Evolutionary conservation across 2,113 vertebrate genomes (phyloP).

Genomic region (Phycodurus eques): DNA sequence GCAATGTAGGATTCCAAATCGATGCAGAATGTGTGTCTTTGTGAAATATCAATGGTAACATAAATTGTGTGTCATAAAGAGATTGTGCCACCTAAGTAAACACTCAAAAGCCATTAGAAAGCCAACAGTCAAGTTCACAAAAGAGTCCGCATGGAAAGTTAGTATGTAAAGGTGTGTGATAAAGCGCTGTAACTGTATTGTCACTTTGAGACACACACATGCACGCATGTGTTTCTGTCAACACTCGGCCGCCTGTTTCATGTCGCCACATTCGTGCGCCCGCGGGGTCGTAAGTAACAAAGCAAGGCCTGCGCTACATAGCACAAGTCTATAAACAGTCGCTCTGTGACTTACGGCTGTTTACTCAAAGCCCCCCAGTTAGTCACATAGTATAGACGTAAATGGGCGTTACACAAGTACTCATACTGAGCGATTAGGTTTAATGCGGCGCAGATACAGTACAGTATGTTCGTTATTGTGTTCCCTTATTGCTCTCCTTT

Average conservation of each 20-base stretch:
- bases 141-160: constrained; percentile 39
- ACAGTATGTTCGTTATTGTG: background rate
- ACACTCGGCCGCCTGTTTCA: constrained; percentile 58
- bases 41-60: constrained; percentile 51
- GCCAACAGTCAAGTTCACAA: constrained; percentile 56
- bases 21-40: constrained; percentile 17
- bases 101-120: constrained; percentile 38
- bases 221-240: constrained; percentile 29
- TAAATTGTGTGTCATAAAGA: constrained; percentile 30
- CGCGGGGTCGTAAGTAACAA: constrained; percentile 63
- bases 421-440: constrained; percentile 25
- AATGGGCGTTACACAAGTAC: constrained; percentile 49
- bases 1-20: constrained; percentile 44
- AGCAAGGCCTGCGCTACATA: constrained; percentile 63
- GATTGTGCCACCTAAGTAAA: constrained; percentile 34
- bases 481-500: background rate
- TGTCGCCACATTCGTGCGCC: constrained; percentile 46
- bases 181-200: constrained; percentile 43
- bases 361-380: constrained; percentile 49
- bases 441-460: background rate
- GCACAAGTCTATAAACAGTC: constrained; percentile 65
- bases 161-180: constrained; percentile 49
- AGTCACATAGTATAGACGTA: constrained; percentile 38
- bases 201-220: constrained; percentile 46
- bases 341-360: constrained; percentile 63